Base-by-base conservation (phyloP, 2,888 invertebrate species). In the Achlya flavicornis region DNA sequence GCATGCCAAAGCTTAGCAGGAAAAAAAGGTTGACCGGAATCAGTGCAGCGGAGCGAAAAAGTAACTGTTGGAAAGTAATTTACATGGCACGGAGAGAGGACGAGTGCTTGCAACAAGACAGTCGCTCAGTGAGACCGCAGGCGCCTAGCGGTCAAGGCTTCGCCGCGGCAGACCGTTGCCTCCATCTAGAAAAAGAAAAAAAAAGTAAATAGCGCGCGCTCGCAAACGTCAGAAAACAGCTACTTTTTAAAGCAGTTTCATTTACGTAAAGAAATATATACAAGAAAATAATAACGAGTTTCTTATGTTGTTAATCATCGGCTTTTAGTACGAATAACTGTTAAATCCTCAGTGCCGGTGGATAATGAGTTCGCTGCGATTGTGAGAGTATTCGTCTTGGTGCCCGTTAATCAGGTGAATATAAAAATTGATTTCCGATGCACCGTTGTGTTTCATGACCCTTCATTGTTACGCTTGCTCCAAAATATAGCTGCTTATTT, bases 1-100 rank as follows among this genome's bases (percentile, higher is more conserved):
- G 74, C 75, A 70, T 74, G 78, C 77, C 73, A 77, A 75, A 79
- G 76, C 77, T 77, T 70, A 57, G 63, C 74, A 71, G 67, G 77
- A 65, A 71, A 76, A 77, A 77, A 76, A 77, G 85, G 76, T 74
- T 83, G 85, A 84, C 88, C 89, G 88, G 90, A 92, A 91, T 91
- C 87, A 85, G 87, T 90, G 91, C 91, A 91, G 77, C 87, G 88
- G 80, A 89, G 92, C 92, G 90, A 91, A 90, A 53, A 91, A 91
- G 81, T 92, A 91, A 92, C 92, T 88, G 93, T 92, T 87, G 90
- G 91, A 90, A 92, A 91, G 91, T 90, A 87, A 88, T 89, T 88
- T 89, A 87, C 88, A 86, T 86, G 73, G 80, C 72, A 79, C 79
- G 81, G 75, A 75, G 79, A 83, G 84, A 85, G 86, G 84, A 85